phyloP scores from a whole-genome alignment of 1,140 invertebrate species.

The Glomeris maerens region DNA sequence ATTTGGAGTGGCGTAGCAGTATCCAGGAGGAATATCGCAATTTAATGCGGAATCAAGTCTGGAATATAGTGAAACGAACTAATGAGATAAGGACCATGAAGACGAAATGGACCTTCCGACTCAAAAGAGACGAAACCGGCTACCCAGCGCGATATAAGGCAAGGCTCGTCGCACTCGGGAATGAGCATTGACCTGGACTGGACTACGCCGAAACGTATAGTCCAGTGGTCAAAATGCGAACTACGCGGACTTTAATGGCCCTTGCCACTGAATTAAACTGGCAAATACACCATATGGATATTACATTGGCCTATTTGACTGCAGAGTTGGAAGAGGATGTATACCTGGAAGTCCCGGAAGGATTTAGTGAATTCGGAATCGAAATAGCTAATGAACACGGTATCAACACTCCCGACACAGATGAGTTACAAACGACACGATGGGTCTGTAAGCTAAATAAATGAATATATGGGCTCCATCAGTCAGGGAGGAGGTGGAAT shows the following conservation, averaged over 20 bases:
- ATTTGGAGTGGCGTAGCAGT: not conserved
- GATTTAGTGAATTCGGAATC: too few relatives aligned
- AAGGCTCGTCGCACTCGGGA: not conserved
- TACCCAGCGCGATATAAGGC: not conserved
- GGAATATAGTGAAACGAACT: not conserved
- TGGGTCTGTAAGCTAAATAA: too few relatives aligned
- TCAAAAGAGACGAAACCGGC: not conserved
- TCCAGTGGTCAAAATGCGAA: not conserved
- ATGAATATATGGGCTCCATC: too few relatives aligned
- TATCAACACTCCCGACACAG: too few relatives aligned
- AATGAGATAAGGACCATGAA: not conserved
- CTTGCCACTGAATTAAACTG: not conserved
- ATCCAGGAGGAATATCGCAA: not conserved
- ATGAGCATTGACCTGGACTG: not conserved
- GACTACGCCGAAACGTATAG: not conserved
- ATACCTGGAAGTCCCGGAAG: not conserved
- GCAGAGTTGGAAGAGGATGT: not conserved
- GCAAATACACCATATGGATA: not conserved
- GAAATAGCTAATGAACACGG: too few relatives aligned
- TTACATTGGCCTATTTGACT: not conserved
- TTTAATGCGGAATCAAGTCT: not conserved
- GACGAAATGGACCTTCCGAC: not conserved
- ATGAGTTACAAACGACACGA: too few relatives aligned
- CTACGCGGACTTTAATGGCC: not conserved
- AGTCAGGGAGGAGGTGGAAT: too few relatives aligned